phyloP scores from a whole-genome alignment of 2,888 invertebrate genomes.

The Andrena fulva region DNA sequence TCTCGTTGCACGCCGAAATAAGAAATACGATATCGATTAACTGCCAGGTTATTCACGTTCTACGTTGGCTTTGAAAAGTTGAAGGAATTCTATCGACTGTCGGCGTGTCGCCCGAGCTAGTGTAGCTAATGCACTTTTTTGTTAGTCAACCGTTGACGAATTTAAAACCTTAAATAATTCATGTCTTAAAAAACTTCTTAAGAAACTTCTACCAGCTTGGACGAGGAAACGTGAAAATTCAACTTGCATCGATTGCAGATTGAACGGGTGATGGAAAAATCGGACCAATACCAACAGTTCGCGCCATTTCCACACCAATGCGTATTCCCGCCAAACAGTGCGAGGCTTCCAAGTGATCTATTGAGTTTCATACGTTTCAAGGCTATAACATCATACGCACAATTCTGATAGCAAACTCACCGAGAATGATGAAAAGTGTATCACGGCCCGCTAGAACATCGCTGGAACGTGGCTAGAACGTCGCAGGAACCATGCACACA shows the following conservation, averaged over 20 bases:
- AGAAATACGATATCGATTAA: neutral
- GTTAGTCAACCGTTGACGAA: neutral
- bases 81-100: neutral
- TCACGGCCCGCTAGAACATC: neutral
- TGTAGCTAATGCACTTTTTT: conserved; percentile 2
- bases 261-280: too few species aligned
- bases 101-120: neutral
- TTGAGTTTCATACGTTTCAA: too few species aligned
- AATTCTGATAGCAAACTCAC: too few species aligned
- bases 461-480: neutral
- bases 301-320: too few species aligned
- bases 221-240: too few species aligned
- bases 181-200: neutral
- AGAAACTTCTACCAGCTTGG: too few species aligned
- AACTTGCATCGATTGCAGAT: too few species aligned
- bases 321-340: too few species aligned
- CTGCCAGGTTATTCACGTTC: neutral
- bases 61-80: neutral
- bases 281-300: too few species aligned
- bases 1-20: neutral
- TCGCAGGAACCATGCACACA: neutral
- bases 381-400: too few species aligned
- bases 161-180: conserved; percentile 4
- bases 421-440: too few species aligned
- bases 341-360: too few species aligned